phyloP scores from a whole-genome alignment of 2,797 vertebrate genomes.

The Sebastes elongatus region DNA sequence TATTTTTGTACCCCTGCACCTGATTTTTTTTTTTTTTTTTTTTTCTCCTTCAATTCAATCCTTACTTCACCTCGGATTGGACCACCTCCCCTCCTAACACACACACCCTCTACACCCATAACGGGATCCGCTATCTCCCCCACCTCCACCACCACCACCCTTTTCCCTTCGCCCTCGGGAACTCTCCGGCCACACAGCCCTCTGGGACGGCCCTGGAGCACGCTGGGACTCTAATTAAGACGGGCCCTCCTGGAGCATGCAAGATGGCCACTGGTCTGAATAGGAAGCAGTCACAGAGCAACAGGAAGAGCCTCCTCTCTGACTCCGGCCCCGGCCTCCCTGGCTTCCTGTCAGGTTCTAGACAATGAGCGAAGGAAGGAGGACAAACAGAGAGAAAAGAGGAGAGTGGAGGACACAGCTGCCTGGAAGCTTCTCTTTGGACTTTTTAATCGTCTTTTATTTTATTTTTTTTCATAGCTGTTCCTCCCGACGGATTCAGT shows the following conservation, averaged over 20 bases:
- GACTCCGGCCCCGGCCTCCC: constrained; percentile 74
- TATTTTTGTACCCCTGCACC: constrained; percentile 65
- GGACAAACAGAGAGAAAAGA: constrained; percentile 45
- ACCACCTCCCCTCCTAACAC: constrained; percentile 32
- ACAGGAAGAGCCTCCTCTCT: constrained; percentile 79
- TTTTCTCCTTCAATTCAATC: constrained; percentile 46
- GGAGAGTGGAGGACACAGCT: constrained; percentile 59
- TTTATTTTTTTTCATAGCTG: constrained; percentile 9
- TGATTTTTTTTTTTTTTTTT: constrained; percentile 7
- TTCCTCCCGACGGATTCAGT: constrained; percentile 50
- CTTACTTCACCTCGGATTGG: constrained; percentile 60
- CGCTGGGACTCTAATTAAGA: constrained; percentile 75
- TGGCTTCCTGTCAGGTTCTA: constrained; percentile 81
- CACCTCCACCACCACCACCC: neutral
- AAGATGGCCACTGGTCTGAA: constrained; percentile 71
- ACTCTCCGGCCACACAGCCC: constrained; percentile 64
- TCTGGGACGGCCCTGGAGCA: constrained; percentile 76
- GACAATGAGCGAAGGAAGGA: constrained; percentile 76
- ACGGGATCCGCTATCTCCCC: constrained; percentile 6
- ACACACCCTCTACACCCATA: neutral
- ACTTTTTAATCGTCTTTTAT: constrained; percentile 32
- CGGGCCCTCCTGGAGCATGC: constrained; percentile 72
- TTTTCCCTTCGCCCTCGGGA: constrained; percentile 39
- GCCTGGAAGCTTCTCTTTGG: constrained; percentile 67
- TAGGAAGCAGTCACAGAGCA: constrained; percentile 80